Evolutionary conservation across 1,140 invertebrate species (phyloP), one percentile per base, ranked within the genome.

Genomic region (Lysiphlebus fabarum): DNA sequence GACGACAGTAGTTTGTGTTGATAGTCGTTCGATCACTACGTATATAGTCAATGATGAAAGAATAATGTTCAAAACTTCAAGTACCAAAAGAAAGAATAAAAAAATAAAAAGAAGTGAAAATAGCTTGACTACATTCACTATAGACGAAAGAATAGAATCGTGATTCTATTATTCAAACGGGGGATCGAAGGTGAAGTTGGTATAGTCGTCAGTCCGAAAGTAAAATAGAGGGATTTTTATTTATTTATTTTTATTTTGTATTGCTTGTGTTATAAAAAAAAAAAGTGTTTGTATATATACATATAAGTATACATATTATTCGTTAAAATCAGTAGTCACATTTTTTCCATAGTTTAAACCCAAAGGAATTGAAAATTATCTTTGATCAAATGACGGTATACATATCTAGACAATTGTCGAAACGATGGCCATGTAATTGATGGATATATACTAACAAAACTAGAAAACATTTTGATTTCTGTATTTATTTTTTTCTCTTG

Each of bases 141-240:
- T 53, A 49, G 37, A 62, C 64, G 66, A 66, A 78, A 77, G 72
- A 77, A 79, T 77, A 74, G 75, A 71, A 51, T 59, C 49, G 70
- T 73, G 73, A 75, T 77, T 79, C 75, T 72, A 76, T 51, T 51
- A 51, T 77, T 79, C 69, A 78, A 50, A 45, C 44, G 50, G 38
- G 38, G 47, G 41, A 64, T 55, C 61, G 55, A 59, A 66, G 63
- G 61, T 66, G 63, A 67, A 64, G 51, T 66, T 69, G 63, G 61
- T 61, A 69, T 70, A 63, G 61, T 54, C 50, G 56, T 33, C 41
- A 47, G 47, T 17, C 47, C 47, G 36, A 49, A 59, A 66, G 60
- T 62, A 63, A 53, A 59, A 55, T 65, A 63, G 65, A 62, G 51
- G 61, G 45, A 64, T 65, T 37, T 51, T 51, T 51, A 51, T 51